These are phyloP conservation scores for Aurelia aurita DNA, from an alignment of 30 jellyfish, hydroid and myxozoan genomes.

Conservation along the genomic window DNA sequence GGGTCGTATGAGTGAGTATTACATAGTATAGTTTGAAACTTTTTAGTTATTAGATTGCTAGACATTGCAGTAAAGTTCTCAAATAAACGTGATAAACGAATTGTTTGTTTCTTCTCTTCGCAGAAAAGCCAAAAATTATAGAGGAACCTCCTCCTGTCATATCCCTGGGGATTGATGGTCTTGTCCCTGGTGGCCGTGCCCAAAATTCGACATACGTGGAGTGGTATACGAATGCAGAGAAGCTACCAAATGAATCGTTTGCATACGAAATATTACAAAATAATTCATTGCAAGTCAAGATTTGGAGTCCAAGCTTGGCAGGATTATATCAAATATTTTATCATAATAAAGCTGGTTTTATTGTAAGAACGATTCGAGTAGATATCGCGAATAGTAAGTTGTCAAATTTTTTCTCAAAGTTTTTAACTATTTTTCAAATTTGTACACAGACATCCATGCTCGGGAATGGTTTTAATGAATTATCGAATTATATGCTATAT, in stretches of 20 bases:
- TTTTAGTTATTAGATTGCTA: too few species aligned
- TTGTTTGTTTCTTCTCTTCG: not conserved
- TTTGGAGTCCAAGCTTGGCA: constrained; percentile 13
- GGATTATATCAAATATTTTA: constrained; percentile 63
- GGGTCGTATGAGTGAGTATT: too few species aligned
- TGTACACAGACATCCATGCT: too few species aligned
- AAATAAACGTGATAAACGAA: too few species aligned
- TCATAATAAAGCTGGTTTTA: constrained; percentile 30
- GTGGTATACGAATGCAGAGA: constrained; percentile 73
- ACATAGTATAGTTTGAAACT: too few species aligned
- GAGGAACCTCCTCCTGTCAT: constrained; percentile 23
- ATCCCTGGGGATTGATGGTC: constrained; percentile 23
- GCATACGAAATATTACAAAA: constrained; percentile 9
- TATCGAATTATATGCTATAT: too few species aligned
- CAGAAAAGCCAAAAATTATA: constrained; percentile 50
- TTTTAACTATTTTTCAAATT: too few species aligned
- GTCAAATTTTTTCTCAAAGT: too few species aligned
- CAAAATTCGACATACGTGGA: constrained; percentile 11
- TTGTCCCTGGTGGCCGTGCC: constrained; percentile 41
- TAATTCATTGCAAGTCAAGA: constrained; percentile 4
- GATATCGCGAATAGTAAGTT: too few species aligned
- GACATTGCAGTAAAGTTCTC: too few species aligned
- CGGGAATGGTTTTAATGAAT: too few species aligned
- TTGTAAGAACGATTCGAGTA: constrained; percentile 19
- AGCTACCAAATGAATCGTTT: not conserved